Base-by-base conservation (phyloP, 2,797 vertebrate genomes). In the Artibeus lituratus region DNA sequence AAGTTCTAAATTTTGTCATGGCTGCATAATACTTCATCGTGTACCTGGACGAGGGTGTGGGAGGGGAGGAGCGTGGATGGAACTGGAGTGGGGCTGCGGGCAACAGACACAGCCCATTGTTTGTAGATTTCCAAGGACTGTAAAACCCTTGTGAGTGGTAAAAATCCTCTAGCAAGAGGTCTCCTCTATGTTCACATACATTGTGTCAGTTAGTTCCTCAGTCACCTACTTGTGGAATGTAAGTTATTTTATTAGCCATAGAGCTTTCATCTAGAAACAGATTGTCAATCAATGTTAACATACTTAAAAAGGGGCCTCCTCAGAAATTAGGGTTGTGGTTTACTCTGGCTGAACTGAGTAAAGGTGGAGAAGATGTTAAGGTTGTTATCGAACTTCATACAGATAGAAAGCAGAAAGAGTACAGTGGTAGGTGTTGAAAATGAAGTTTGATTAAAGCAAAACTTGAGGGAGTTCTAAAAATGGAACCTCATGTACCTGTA, bases 361-460 rank as follows among this genome's bases (percentile, higher is more conserved):
- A 74, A 81, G 65, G 90, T 62, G 57, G 67, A 67, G 35, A 96
- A 85, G 59, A 81, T 92, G 87, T 49, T 65, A 82, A 89, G 47
- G 51, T 87, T 82, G 59, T 69, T 90, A 77, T 9, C 39, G 26
- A 47, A 65, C 85, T 96, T 85, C 67, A 85, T 44, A n/a, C 49
- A 94, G 35, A 32, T 42, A 55, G 62, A 87, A 88, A 35, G 47
- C 47, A 65, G 35, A 67, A 83, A 55, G 47, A 80, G 24, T 59
- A 26, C 39, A 57, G 55, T 62, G 62, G 47, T 39, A 85, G 24
- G 65, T 78, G 59, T 94, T 92, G 51, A 47, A 65, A 51, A 44
- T 55, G 70, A 81, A 77, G 37, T 90, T 93, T 92, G 73, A 84
- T 96, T 94, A 81, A 72, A 89, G 55, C 42, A 35, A 95, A 92